Evolutionary conservation across 2,888 invertebrate species (phyloP), one percentile per base, ranked within the genome.

Genomic region (Salticus scenicus): DNA sequence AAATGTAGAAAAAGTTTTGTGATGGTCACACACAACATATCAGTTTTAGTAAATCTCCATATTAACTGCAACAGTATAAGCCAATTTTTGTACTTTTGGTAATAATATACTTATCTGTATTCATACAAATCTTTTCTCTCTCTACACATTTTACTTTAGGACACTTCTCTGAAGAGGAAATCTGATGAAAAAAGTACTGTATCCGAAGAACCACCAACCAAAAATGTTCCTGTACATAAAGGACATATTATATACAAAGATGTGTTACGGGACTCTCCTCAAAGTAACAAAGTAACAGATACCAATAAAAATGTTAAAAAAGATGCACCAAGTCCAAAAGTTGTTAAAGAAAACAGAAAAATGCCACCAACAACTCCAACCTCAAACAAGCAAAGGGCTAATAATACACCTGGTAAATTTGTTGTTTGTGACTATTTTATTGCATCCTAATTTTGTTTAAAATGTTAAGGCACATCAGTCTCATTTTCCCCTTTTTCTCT

Each of bases 171-270:
- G 14, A 79, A 79, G 31, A 28, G 79, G 30, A 79, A 72, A 27
- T 14, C 27, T 47, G 24, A 41, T 31, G 66, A 79, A 17, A 30
- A 28, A 14, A 24, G 24, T 20, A 20, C 42, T 30, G 41, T 64
- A 37, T 31, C 17, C 14, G 42, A 27, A 20, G 30, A 47, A 47
- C 79, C 66, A 4, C 72, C 64, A 20, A 63, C 72, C 10, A 79
- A 79, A 66, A 79, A 72, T 20, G 31, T 57, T 30, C 8, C 72
- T n/a, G 64, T 31, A 10, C 73, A 69, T 51, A 81, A 57, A 1
- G 67, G 67, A 30, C 64, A 74, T 27, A 20, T 73, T 28, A 37
- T 28, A 2, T 41, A 57, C 33, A 69, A 51, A 24, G 33, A 79
- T 47, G 24, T 72, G 31, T 42, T 66, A 30, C 51, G 14, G 42